These are phyloP conservation scores for Dicyrtomina minuta DNA, from an alignment of 2,888 invertebrate species.

Conservation along the genomic window DNA sequence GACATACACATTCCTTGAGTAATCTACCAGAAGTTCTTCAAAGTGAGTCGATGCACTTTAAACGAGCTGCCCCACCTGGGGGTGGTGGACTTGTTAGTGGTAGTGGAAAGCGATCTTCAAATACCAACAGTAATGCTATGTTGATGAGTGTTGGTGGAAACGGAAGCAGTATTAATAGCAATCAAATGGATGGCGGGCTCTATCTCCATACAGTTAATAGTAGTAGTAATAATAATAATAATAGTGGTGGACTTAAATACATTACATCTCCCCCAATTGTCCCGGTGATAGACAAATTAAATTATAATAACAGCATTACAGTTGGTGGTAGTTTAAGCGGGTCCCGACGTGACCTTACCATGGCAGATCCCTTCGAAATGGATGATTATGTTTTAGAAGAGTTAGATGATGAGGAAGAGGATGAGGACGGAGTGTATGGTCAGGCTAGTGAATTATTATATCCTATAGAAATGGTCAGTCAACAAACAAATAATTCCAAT, in stretches of 20 bases:
- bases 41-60: constrained; percentile 30
- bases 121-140: not conserved
- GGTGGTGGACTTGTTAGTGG: not conserved
- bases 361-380: constrained; percentile 18
- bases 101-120: not conserved
- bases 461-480: not conserved
- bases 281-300: too few species aligned
- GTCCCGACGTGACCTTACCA: not conserved
- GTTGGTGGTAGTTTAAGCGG: not conserved
- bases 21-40: constrained; percentile 44
- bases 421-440: not conserved
- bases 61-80: too few species aligned
- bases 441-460: not conserved
- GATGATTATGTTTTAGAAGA: constrained; percentile 33
- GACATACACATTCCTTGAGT: constrained; percentile 46
- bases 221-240: too few species aligned
- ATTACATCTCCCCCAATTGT: too few species aligned
- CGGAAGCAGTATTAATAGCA: too few species aligned
- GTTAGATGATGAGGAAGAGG: constrained; percentile 22
- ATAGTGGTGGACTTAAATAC: too few species aligned
- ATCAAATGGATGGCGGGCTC: too few species aligned
- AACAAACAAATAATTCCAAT: not conserved
- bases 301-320: too few species aligned
- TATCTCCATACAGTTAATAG: too few species aligned
- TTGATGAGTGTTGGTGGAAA: too few species aligned